These are phyloP conservation scores for Phrynosoma platyrhinos DNA, from an alignment of 2,113 vertebrate species.

Conservation along the genomic window DNA sequence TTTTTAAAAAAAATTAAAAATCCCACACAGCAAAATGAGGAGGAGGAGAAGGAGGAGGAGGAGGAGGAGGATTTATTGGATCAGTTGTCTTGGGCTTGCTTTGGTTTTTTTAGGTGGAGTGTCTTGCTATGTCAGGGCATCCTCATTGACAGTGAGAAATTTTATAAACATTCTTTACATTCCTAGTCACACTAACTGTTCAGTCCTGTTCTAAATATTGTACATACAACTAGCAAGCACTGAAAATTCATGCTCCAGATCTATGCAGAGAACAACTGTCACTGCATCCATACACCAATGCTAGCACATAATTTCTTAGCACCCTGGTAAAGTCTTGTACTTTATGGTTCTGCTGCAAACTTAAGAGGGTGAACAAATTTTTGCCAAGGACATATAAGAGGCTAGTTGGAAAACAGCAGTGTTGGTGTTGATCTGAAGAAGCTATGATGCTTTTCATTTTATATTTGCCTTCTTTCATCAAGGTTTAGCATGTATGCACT, in stretches of 20 bases:
- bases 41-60: too few relatives aligned
- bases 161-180: too few relatives aligned
- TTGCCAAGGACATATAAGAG: conserved; percentile 18
- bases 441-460: conserved; percentile 47
- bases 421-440: conserved; percentile 45
- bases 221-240: conserved; percentile 3
- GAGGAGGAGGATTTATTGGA: too few relatives aligned
- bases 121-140: too few relatives aligned
- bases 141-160: not conserved
- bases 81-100: not conserved
- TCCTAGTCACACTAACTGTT: not conserved
- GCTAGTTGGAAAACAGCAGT: conserved; percentile 15
- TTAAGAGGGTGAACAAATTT: not conserved
- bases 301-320: not conserved
- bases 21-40: too few relatives aligned
- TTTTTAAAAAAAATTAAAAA: too few relatives aligned
- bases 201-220: not conserved
- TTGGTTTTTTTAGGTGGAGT: too few relatives aligned
- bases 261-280: not conserved
- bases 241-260: not conserved
- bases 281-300: not conserved
- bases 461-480: conserved; percentile 64
- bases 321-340: not conserved
- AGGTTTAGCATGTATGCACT: conserved; percentile 73
- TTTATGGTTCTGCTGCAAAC: not conserved